These are phyloP conservation scores for Actinia tenebrosa DNA, from an alignment of 64 coral and sea anemone genomes.

Conservation along the genomic window DNA sequence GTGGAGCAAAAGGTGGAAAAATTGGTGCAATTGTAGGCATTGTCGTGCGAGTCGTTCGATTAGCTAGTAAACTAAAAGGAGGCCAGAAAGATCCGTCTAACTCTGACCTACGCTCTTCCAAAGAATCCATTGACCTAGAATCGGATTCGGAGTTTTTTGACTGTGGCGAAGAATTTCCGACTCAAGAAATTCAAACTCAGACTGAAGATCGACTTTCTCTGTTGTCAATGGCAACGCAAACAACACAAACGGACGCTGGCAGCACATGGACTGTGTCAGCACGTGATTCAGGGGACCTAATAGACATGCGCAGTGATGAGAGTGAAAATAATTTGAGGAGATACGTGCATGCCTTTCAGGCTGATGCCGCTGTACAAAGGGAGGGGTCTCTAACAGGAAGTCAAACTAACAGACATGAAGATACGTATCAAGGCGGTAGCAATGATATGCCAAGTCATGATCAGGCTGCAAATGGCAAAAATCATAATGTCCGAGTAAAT, in stretches of 20 bases:
- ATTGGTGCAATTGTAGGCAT: conserved; percentile 13
- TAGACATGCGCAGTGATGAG: background rate
- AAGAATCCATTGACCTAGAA: background rate
- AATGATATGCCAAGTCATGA: background rate
- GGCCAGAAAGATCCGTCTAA: background rate
- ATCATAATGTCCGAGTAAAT: background rate
- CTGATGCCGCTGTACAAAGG: background rate
- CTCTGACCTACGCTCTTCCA: background rate
- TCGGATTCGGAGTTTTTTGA: conserved; percentile 26
- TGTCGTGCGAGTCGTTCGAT: background rate
- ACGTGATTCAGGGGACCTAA: background rate
- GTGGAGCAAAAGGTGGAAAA: background rate
- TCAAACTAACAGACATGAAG: background rate
- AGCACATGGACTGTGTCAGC: background rate
- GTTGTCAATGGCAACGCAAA: conserved; percentile 4
- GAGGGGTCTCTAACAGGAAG: too few species aligned
- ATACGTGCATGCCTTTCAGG: background rate
- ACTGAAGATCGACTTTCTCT: background rate
- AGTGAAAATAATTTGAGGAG: background rate
- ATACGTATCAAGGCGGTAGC: background rate
- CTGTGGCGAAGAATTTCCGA: conserved; percentile 9
- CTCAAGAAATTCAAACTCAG: background rate
- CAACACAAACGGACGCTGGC: background rate
- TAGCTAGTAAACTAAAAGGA: conserved; percentile 3
- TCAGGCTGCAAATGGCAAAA: background rate